Conservation (phyloP, 2,113 vertebrate species). For the Choloepus hoffmanni region DNA sequence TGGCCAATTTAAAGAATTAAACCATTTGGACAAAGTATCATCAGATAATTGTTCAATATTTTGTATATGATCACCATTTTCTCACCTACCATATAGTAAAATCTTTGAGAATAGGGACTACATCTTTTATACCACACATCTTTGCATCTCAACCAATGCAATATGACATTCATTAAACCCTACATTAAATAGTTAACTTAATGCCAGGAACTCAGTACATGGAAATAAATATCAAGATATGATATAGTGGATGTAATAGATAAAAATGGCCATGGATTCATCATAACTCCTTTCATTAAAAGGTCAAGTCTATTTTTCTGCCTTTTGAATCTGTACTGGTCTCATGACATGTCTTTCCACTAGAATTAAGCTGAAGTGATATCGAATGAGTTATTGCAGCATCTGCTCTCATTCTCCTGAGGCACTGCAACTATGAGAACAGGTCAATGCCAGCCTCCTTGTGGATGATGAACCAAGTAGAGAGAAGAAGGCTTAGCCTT, state of each 20-base stretch:
- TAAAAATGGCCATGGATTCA: slow-evolving; percentile 1
- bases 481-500: neutral
- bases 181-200: neutral
- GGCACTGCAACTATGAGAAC: neutral
- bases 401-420: neutral
- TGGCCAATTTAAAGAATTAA: no score
- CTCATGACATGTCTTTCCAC: neutral
- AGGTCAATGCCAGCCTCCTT: neutral
- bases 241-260: neutral
- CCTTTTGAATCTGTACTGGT: slow-evolving; percentile 12
- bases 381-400: neutral
- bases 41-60: no score
- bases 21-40: no score
- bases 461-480: neutral
- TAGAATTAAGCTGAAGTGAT: neutral
- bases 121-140: neutral
- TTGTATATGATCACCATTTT: neutral
- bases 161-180: neutral
- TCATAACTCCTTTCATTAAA: neutral
- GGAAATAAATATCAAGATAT: slow-evolving; percentile 31
- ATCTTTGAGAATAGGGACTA: neutral
- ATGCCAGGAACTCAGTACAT: neutral
- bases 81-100: neutral
- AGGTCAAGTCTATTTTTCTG: neutral
- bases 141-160: neutral